Evolutionary conservation across 2,888 invertebrate genomes (phyloP), one percentile per base, ranked within the genome.

Genomic region (Euclidia mi): DNA sequence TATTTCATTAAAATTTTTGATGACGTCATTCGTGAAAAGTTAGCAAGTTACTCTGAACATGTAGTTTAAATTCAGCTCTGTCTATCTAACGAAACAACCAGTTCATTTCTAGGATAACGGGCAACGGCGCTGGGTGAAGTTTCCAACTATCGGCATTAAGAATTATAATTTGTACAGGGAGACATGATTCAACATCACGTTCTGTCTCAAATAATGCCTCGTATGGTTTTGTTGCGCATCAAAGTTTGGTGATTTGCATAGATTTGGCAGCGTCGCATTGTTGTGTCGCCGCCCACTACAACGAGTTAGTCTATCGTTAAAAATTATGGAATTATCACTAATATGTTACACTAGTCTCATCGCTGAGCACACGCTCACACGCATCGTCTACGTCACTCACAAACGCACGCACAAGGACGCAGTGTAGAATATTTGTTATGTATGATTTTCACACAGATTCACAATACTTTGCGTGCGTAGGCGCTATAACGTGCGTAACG

Each of bases 221-320:
- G 32, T n/a, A 28, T 34, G 10, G 25, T 43, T 7, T 35, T 37
- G 4, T 34, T 34, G 31, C 25, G 14, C 29, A 50, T 37, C 34
- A 41, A 43, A 50, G 25, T 25, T 38, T 28, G 29, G 7, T 18
- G 41, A 20, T 41, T 32, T 31, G 31, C n/a, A 25, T 20, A 12
- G 14, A 32, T 6, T 11, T 41, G 1, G 1, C n/a, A 18, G 3
- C 41, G 29, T 6, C 17, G 15, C n/a, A 20, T n/a, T 25, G 20
- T 9, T 6, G 18, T 3, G 25, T 32, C 51, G 11, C 38, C 62
- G 25, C 44, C 42, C 41, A 31, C 55, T 10, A 37, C 49, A 20
- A 52, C 65, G 37, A 55, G 43, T 48, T 46, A 15, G 31, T 53
- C 55, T 60, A 48, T 49, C 50, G 47, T 57, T 57, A 57, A 28